A percentile compares a stretch with the other conserved stretches of the same genome.
Evolutionary conservation across 2,113 vertebrate species (phyloP).

Genomic region (Dicerorhinus sumatrensis): DNA sequence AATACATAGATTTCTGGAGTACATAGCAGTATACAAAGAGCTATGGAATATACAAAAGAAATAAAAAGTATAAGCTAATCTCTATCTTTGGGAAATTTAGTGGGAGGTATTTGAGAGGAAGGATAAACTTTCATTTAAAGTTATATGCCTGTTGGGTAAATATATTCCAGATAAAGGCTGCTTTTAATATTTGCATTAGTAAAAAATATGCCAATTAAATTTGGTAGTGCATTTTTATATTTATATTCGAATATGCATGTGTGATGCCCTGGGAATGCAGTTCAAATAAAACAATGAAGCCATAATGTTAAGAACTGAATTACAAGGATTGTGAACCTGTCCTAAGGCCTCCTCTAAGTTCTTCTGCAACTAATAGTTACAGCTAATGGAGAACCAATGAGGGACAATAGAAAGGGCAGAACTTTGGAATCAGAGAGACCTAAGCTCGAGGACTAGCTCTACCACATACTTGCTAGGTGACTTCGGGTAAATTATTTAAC

Average conservation of each 20-base stretch:
- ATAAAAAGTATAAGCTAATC: not conserved
- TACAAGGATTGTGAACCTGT: not conserved
- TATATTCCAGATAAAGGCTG: slow-evolving; percentile 17
- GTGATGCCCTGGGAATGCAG: not conserved
- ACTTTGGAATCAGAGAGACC: not conserved
- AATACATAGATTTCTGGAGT: not conserved
- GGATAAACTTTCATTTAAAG: not conserved
- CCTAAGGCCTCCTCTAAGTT: not conserved
- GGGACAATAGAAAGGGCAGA: not conserved
- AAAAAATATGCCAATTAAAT: not conserved
- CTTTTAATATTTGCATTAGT: slow-evolving; percentile 58
- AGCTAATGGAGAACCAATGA: not conserved
- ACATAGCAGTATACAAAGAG: not conserved
- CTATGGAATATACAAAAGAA: slow-evolving; percentile 4
- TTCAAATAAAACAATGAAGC: slow-evolving; percentile 16
- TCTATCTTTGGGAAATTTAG: not conserved
- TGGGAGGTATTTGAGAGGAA: not conserved
- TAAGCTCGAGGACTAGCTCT: not conserved
- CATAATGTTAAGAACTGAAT: not conserved
- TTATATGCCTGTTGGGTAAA: not conserved
- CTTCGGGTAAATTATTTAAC: not conserved
- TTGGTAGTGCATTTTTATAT: not conserved
- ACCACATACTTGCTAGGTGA: not conserved
- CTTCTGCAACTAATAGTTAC: not conserved
- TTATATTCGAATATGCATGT: slow-evolving; percentile 30